A percentile compares a stretch with the other conserved stretches of the same genome.
phyloP scores from a whole-genome alignment of 2,888 invertebrate genomes.

The Pedicia rivosa region DNA sequence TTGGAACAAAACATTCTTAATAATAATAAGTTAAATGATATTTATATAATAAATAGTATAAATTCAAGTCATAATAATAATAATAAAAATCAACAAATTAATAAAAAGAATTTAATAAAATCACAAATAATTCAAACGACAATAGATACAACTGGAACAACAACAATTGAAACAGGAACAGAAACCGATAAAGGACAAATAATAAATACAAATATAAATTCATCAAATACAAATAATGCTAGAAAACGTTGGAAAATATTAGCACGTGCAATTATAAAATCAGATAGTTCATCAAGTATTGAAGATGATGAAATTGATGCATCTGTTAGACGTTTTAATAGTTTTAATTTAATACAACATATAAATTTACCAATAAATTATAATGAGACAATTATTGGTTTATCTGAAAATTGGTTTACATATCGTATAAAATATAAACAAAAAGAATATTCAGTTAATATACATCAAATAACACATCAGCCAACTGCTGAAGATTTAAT shows the following conservation, averaged over 20 bases:
- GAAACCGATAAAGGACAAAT: too few relatives aligned
- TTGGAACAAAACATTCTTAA: too few relatives aligned
- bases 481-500: constrained; percentile 54
- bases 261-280: constrained; percentile 41
- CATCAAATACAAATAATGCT: constrained; percentile 32
- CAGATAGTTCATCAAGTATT: constrained; percentile 12
- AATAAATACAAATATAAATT: constrained; percentile 8
- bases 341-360: constrained; percentile 37
- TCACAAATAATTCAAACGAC: too few relatives aligned
- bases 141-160: not conserved
- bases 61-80: not conserved
- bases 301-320: constrained; percentile 32
- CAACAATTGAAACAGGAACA: constrained; percentile 7
- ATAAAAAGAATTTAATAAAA: not conserved
- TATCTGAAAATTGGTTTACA: constrained; percentile 42
- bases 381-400: constrained; percentile 25
- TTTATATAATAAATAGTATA: constrained; percentile 1
- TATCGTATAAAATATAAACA: constrained; percentile 35
- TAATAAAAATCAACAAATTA: constrained; percentile 1
- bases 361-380: constrained; percentile 30
- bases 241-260: constrained; percentile 52
- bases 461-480: constrained; percentile 41
- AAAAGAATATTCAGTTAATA: constrained; percentile 35
- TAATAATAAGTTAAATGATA: too few relatives aligned
- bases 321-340: constrained; percentile 40